Percentiles rank a stretch among this genome's conserved stretches.
These are phyloP conservation scores for Aphelenchoides fujianensis DNA, from an alignment of 1,140 invertebrate species.

Conservation along the genomic window DNA sequence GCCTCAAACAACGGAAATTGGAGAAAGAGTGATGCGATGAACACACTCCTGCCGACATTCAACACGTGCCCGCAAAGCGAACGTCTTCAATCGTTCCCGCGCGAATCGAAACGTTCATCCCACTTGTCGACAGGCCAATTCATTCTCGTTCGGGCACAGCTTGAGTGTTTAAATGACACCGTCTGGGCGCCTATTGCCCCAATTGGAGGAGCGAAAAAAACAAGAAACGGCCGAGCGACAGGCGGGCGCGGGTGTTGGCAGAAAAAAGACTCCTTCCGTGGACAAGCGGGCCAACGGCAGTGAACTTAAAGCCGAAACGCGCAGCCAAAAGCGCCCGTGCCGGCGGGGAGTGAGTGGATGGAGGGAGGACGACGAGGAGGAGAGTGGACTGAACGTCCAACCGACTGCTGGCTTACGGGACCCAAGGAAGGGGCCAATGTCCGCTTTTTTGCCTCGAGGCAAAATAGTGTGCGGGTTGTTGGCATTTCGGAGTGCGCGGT, in stretches of 20 bases:
- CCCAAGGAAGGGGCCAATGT: background rate
- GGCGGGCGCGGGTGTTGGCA: background rate
- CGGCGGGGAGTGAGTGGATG: background rate
- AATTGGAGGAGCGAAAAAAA: background rate
- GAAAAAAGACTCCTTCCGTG: too few species aligned
- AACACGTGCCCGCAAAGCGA: background rate
- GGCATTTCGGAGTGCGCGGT: background rate
- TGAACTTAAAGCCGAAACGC: background rate
- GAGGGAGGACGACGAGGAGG: too few species aligned
- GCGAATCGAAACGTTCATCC: background rate
- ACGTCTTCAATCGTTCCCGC: too few species aligned
- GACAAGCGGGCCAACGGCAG: background rate
- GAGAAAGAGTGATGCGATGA: background rate
- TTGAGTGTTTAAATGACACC: background rate
- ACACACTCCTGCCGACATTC: too few species aligned
- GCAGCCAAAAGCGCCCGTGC: background rate
- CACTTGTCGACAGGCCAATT: too few species aligned
- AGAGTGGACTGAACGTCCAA: background rate
- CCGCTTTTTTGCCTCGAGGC: background rate
- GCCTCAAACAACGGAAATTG: background rate
- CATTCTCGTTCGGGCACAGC: background rate
- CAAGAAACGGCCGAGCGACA: too few species aligned
- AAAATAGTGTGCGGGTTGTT: background rate
- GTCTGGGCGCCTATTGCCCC: too few species aligned
- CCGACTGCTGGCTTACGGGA: background rate